A percentile compares a stretch with the other conserved stretches of the same genome.
Conservation (phyloP, 1,140 invertebrate genomes). For the Dendrolimus kikuchii region DNA sequence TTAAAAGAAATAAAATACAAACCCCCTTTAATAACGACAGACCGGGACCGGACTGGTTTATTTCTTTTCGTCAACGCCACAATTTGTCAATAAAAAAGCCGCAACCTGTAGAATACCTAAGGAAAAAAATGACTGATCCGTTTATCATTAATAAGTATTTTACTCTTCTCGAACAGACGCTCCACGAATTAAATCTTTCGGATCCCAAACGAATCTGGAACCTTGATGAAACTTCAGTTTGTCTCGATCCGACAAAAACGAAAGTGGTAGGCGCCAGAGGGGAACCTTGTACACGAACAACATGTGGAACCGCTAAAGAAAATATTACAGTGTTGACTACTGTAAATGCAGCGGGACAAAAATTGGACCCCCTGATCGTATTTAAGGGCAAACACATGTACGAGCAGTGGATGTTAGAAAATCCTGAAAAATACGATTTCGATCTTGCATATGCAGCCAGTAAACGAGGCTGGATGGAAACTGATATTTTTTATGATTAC, state of each 20-base stretch:
- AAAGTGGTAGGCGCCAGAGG: constrained; percentile 24
- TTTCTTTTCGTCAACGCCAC: constrained; percentile 35
- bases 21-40: constrained; percentile 37
- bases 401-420: constrained; percentile 17
- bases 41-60: constrained; percentile 51
- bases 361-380: constrained; percentile 40
- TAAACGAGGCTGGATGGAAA: constrained; percentile 12
- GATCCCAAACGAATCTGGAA: constrained; percentile 32
- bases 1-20: constrained; percentile 31
- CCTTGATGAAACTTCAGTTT: constrained; percentile 34
- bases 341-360: constrained; percentile 35
- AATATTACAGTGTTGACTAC: constrained; percentile 46
- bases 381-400: constrained; percentile 23
- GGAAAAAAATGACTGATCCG: constrained; percentile 33
- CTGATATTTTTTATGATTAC: constrained; percentile 12
- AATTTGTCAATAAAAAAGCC: constrained; percentile 43
- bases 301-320: constrained; percentile 31
- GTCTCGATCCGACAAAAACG: constrained; percentile 31
- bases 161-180: constrained; percentile 20
- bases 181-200: constrained; percentile 20
- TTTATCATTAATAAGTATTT: constrained; percentile 30
- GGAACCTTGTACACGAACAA: constrained; percentile 29
- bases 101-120: constrained; percentile 38
- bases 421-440: constrained; percentile 6
- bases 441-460: constrained; percentile 22